Evolutionary conservation across 1,140 invertebrate species (phyloP).

Genomic region (Dolichoris vasculosae): DNA sequence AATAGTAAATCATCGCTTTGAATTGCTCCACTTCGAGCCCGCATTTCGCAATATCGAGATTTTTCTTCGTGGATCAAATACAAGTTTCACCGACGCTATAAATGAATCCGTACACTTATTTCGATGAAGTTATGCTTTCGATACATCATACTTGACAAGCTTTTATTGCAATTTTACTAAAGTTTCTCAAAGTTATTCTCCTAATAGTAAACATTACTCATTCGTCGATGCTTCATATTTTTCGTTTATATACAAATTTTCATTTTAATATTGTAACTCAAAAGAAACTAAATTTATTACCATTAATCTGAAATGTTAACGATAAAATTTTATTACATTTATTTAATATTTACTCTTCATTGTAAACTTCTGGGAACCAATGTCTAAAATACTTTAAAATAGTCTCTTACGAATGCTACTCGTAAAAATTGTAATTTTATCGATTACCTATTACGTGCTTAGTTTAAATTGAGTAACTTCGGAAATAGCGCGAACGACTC

Average conservation of each 20-base stretch:
- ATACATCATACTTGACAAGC: neutral
- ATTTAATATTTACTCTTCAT: neutral
- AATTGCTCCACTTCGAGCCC: neutral
- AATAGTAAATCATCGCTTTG: neutral
- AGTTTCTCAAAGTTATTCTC: neutral
- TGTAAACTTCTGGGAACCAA: neutral
- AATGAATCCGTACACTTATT: neutral
- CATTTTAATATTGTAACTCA: neutral
- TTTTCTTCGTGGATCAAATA: neutral
- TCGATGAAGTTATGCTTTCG: neutral
- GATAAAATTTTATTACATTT: neutral
- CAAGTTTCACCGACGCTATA: neutral
- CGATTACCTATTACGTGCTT: neutral
- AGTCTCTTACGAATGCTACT: neutral
- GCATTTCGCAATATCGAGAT: neutral
- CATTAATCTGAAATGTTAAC: neutral
- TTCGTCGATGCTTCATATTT: neutral
- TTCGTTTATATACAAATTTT: neutral
- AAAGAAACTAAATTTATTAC: neutral
- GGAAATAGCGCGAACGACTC: neutral
- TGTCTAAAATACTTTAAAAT: neutral
- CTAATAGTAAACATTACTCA: neutral
- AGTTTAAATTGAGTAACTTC: neutral
- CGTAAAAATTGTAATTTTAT: conserved; percentile 10
- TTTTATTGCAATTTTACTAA: neutral